Conservation (phyloP, 2,113 vertebrate genomes). For the Onychorhynchus coronatus region DNA sequence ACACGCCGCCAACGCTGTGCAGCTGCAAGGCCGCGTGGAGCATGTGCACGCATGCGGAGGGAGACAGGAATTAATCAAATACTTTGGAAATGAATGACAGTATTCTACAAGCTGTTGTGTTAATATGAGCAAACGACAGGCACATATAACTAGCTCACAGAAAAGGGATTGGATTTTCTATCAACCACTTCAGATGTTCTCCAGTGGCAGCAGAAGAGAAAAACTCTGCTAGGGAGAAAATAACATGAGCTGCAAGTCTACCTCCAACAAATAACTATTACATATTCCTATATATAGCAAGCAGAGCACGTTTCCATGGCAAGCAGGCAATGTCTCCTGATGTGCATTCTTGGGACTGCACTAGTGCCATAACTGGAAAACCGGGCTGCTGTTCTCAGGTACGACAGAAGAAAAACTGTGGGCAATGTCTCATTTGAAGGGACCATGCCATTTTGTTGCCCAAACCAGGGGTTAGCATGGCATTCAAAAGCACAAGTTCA, state of each 20-base stretch:
- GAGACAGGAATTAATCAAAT: not conserved
- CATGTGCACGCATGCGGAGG: accelerated
- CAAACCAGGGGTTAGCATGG: not conserved
- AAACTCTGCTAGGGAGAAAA: not conserved
- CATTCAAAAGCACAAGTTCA: not conserved
- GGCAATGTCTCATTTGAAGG: not conserved
- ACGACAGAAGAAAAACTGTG: not conserved
- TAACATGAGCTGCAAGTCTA: not conserved
- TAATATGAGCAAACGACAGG: not conserved
- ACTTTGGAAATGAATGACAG: not conserved
- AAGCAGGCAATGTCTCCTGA: accelerated
- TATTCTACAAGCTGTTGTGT: not conserved
- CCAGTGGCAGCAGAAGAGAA: not conserved
- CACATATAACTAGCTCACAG: not conserved
- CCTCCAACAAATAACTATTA: not conserved
- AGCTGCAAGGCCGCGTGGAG: not conserved
- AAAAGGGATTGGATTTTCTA: not conserved
- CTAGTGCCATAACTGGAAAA: not conserved
- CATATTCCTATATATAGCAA: not conserved
- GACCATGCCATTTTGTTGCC: not conserved
- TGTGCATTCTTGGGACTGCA: not conserved
- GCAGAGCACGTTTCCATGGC: not conserved
- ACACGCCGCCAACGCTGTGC: accelerated
- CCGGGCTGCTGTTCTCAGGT: not conserved
- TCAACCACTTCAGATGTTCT: not conserved